Base-by-base conservation (phyloP, 2,888 invertebrate species). In the Chesias legatella region DNA sequence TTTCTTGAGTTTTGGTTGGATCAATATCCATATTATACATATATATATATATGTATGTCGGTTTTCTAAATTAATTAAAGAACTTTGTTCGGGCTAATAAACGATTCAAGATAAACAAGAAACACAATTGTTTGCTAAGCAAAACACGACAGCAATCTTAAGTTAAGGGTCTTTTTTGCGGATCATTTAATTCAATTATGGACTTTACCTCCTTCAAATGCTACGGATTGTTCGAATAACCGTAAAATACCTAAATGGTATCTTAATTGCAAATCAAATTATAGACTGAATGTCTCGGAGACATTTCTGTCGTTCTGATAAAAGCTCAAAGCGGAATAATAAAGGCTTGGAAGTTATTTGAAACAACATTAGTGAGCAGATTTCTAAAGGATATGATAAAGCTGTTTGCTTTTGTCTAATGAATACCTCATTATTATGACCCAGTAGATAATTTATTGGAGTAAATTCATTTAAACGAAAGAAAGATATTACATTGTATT, bases 231-330 rank as follows among this genome's bases (percentile, higher is more conserved):
- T 66, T 67, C 57, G 57, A 67, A 73, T 69, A 67, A 63, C 64
- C 68, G 65, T 67, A 58, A 73, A 75, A 74, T 73, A 64, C 60
- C 58, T 63, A 65, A 72, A 74, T 72, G 64, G 62, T 48, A 61
- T 73, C 67, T 71, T 75, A 73, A 77, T 74, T 71, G 55, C 54
- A 51, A 63, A 69, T 70, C 61, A 64, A 71, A 66, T 69, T 68
- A 64, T 60, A 54, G 56, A 57, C 43, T 42, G 47, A 54, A 57
- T 53, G 40, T 54, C 53, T 45, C 37, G 26, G 31, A 40, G 37
- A 48, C 48, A 43, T 51, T 53, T 46, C 48, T 48, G 47, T 50
- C 43, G 43, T 40, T 38, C 11, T 37, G 37, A 43, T 45, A 41
- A 50, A 42, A 48, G 37, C 48, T 42, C 37, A 37, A 49, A 44